These are phyloP conservation scores for Alca torda DNA, from an alignment of 2,797 vertebrate species.

Conservation along the genomic window DNA sequence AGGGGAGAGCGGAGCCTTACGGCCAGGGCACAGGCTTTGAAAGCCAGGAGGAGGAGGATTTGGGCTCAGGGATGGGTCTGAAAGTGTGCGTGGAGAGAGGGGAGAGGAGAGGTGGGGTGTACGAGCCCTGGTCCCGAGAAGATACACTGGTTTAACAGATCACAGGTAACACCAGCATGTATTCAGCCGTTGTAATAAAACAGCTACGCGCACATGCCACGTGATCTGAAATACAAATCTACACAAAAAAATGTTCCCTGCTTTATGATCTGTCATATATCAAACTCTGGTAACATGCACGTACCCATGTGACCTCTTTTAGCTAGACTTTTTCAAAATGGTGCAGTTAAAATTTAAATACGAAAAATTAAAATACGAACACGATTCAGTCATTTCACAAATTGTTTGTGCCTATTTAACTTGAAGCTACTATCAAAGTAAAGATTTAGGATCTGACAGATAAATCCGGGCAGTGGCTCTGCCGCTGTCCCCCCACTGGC, in stretches of 20 bases:
- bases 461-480: neutral
- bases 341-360: neutral
- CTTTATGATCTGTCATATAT: neutral
- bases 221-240: neutral
- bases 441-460: neutral
- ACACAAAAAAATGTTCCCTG: neutral
- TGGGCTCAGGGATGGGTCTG: neutral
- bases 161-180: neutral
- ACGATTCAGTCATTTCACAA: neutral
- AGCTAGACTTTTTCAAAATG: neutral
- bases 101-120: neutral
- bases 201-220: accelerated
- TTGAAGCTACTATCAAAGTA: neutral
- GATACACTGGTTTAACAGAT: neutral
- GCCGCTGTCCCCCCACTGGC: neutral
- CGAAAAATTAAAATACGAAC: neutral
- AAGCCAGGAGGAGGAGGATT: neutral
- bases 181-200: neutral
- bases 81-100: neutral
- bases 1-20: neutral
- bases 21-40: neutral
- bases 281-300: neutral
- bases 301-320: neutral
- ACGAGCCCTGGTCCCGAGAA: neutral
- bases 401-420: neutral